These are phyloP conservation scores for Cyclura pinguis DNA, from an alignment of 2,797 vertebrate genomes.

Conservation along the genomic window DNA sequence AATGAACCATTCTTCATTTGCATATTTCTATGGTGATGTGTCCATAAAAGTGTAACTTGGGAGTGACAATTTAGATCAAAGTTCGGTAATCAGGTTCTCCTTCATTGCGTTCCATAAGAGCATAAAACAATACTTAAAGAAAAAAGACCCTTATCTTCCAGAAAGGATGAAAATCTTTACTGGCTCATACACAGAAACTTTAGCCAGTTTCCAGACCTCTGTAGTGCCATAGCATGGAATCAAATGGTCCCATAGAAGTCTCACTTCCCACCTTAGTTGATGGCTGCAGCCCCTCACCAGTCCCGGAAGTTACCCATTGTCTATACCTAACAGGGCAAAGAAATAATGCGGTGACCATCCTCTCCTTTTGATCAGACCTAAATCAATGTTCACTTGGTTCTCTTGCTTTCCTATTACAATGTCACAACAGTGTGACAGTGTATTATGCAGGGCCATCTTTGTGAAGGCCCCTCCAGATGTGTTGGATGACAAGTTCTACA, in stretches of 20 bases:
- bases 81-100: conserved; percentile 8
- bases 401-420: not conserved
- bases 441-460: not conserved
- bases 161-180: not conserved
- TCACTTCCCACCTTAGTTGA: not conserved
- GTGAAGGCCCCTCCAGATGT: too few relatives aligned
- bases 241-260: not conserved
- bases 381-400: not conserved
- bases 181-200: not conserved
- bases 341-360: not conserved
- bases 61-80: not conserved
- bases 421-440: not conserved
- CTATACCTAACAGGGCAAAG: not conserved
- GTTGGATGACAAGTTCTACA: not conserved
- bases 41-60: conserved; percentile 36
- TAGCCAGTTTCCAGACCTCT: too few relatives aligned
- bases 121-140: not conserved
- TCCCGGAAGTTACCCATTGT: not conserved
- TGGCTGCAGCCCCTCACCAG: not conserved
- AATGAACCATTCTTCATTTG: conserved; percentile 75
- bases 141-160: not conserved
- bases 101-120: not conserved
- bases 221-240: not conserved
- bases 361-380: not conserved
- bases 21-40: conserved; percentile 61